Percentiles rank a stretch among this genome's conserved stretches.
phyloP scores from a whole-genome alignment of 2,797 vertebrate species.

The Propithecus deckenii region DNA sequence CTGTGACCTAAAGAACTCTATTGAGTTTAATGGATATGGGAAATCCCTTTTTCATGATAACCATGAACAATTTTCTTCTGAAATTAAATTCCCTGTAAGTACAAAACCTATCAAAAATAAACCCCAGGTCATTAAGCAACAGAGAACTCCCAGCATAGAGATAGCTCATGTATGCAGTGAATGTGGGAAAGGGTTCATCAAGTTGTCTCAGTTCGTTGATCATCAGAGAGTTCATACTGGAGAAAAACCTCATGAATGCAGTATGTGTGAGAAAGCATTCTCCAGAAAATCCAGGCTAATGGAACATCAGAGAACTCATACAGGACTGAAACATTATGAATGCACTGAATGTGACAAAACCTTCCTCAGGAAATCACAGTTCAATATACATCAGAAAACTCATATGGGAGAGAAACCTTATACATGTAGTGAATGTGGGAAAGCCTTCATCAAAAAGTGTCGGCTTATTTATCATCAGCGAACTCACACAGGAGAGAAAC shows the following conservation, averaged over 20 bases:
- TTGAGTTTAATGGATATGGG: neutral
- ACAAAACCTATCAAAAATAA: neutral
- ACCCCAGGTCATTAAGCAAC: neutral
- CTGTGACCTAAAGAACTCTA: neutral
- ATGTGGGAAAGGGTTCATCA: conserved; percentile 50
- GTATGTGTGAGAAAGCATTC: conserved; percentile 68
- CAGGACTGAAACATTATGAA: conserved; percentile 65
- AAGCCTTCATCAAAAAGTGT: conserved; percentile 61
- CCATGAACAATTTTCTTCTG: neutral
- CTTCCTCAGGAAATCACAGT: conserved; percentile 69
- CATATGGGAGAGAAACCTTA: conserved; percentile 71
- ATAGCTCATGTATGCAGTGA: conserved; percentile 48
- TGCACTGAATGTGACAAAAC: conserved; percentile 69
- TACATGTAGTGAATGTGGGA: conserved; percentile 66
- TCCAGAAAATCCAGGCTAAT: conserved; percentile 64
- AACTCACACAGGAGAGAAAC: conserved; percentile 62
- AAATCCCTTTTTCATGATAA: neutral
- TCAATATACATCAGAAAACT: conserved; percentile 71
- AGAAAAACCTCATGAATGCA: conserved; percentile 55
- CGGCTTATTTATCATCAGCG: conserved; percentile 42
- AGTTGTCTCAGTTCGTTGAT: conserved; percentile 41
- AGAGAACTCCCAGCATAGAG: neutral
- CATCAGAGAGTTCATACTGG: conserved; percentile 61
- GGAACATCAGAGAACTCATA: conserved; percentile 71
- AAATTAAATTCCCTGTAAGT: neutral